A percentile compares a stretch with the other conserved stretches of the same genome.
These are phyloP conservation scores for Suncus etruscus DNA, from an alignment of 2,113 vertebrate genomes.

Conservation along the genomic window DNA sequence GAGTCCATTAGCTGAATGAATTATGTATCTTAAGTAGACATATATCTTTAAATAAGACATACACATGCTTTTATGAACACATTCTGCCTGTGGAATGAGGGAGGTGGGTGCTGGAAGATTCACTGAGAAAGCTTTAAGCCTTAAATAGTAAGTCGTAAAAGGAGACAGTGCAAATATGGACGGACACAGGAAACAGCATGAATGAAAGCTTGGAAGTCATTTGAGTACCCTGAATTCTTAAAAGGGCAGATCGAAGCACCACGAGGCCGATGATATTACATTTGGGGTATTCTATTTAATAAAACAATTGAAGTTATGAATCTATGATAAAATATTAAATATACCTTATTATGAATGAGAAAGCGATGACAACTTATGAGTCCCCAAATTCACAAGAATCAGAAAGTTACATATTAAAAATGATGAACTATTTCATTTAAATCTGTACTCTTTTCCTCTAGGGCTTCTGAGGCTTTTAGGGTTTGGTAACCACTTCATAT, in stretches of 20 bases:
- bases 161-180: neutral
- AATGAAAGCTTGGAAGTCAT: neutral
- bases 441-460: neutral
- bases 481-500: neutral
- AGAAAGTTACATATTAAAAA: slow-evolving; percentile 11
- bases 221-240: neutral
- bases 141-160: neutral
- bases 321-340: slow-evolving; percentile 8
- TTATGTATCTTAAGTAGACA: neutral
- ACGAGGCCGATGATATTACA: neutral
- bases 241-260: neutral
- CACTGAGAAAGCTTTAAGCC: neutral
- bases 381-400: slow-evolving; percentile 2
- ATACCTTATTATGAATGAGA: slow-evolving; percentile 41
- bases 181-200: neutral
- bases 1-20: neutral
- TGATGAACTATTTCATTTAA: neutral
- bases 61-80: neutral
- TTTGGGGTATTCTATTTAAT: neutral
- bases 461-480: neutral
- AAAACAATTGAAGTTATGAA: slow-evolving; percentile 17
- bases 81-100: neutral
- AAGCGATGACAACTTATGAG: neutral
- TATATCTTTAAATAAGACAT: neutral
- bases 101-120: neutral